Conservation (phyloP, 2,113 vertebrate species). For the Callipepla californica region DNA sequence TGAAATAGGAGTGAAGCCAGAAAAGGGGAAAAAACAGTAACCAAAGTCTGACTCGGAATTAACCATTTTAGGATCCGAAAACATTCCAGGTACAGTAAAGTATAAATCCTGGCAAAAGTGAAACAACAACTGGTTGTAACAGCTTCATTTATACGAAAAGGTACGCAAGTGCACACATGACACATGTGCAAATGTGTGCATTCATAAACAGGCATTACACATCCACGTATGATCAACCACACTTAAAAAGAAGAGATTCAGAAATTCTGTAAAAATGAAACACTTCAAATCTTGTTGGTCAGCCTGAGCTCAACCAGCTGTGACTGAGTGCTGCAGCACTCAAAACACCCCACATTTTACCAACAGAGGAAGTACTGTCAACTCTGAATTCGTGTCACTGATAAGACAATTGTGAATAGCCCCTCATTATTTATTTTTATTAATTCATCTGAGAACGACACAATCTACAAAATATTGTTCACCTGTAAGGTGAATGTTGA, state of each 20-base stretch:
- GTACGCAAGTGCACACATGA: not conserved
- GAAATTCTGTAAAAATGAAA: not conserved
- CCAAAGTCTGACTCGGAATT: not conserved
- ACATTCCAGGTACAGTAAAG: not conserved
- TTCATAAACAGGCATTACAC: not conserved
- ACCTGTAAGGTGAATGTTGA: not conserved
- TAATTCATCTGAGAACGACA: not conserved
- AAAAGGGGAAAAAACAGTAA: not conserved
- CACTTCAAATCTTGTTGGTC: not conserved
- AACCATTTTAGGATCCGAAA: not conserved
- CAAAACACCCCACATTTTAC: not conserved
- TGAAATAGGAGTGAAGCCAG: not conserved
- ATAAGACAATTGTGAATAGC: not conserved
- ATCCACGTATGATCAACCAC: not conserved
- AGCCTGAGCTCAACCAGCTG: not conserved
- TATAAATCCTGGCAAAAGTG: not conserved
- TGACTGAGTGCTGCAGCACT: not conserved
- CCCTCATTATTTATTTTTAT: not conserved
- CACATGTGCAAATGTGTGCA: rapidly evolving
- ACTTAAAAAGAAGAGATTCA: not conserved
- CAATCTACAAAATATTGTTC: not conserved
- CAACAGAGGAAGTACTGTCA: not conserved
- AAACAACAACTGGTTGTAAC: not conserved
- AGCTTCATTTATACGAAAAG: rapidly evolving
- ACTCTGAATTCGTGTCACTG: not conserved